Base-by-base conservation (phyloP, 1,140 invertebrate genomes). In the Pseudobourletiella spinata region DNA sequence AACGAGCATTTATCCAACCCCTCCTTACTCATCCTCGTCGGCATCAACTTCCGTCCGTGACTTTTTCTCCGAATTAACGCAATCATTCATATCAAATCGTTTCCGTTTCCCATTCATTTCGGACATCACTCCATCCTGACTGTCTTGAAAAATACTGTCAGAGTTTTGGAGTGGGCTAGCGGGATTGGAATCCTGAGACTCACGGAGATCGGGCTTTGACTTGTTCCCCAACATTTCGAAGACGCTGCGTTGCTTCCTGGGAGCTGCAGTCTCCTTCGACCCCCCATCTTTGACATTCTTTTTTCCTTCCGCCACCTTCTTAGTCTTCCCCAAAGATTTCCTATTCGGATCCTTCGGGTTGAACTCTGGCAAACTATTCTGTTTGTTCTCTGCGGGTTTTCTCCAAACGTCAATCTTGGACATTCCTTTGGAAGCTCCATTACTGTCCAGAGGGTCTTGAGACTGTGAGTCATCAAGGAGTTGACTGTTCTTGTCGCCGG, bases 401-500 rank as follows among this genome's bases (percentile, higher is more conserved):
- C 65, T 70, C 68, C 68, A 70, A 2, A 59, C 51, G 20, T 70
- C 65, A 59, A 70, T 66, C 2, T 62, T 44, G 2, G 54, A 35
- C n/a, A 70, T 20, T n/a, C 63, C 65, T 54, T 63, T 55, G 11
- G 28, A 32, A 18, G 29, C 28, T 16, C 22, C 22, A 35, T 55
- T 35, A 32, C 3, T 18, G 39, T 22, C 29, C 8, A 18, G 8
- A 4, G 14, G 28, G 11, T 30, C 16, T 42, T n/a, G 2, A 16
- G 1, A 24, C 29, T 55, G 26, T 8, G 63, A 59, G 43, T 55
- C 44, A 3, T 59, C 43, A 3, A 44, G 30, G 4, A 26, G 22
- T 6, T 15, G 3, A 25, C 22, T 26, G 24, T 51, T 26, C 28
- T 25, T 22, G 14, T 4, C 6, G 8, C 14, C 11, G 11, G 20